phyloP scores from a whole-genome alignment of 2,888 invertebrate genomes.

The Parapristionchus giblindavisi region DNA sequence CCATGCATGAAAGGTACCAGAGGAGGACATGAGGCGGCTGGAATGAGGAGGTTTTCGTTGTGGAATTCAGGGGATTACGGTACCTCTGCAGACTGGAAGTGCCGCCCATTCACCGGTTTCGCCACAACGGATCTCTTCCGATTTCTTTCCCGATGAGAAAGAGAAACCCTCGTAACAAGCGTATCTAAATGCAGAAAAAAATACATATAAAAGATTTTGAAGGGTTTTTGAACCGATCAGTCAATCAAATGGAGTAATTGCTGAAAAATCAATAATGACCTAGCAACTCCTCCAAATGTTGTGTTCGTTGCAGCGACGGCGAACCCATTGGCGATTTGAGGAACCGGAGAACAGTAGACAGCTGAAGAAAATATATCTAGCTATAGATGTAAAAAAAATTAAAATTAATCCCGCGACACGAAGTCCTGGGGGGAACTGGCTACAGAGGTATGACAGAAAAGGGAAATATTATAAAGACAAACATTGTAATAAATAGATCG shows the following conservation, averaged over 20 bases:
- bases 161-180: slow-evolving; percentile 89
- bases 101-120: slow-evolving; percentile 67
- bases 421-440: too few species aligned
- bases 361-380: slow-evolving; percentile 61
- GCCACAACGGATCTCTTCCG: slow-evolving; percentile 66
- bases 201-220: neutral
- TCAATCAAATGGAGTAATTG: neutral
- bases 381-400: neutral
- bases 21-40: slow-evolving; percentile 67
- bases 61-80: neutral
- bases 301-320: slow-evolving; percentile 94
- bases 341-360: slow-evolving; percentile 91
- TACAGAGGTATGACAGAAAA: too few species aligned
- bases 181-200: slow-evolving; percentile 76
- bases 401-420: neutral
- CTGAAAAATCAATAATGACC: neutral
- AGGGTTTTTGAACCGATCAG: neutral
- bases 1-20: slow-evolving; percentile 65
- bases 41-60: slow-evolving; percentile 26
- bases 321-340: slow-evolving; percentile 96
- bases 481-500: neutral
- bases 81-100: slow-evolving; percentile 66
- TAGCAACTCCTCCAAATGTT: slow-evolving; percentile 87
- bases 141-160: slow-evolving; percentile 81
- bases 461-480: neutral